Base-by-base conservation (phyloP, 2,888 invertebrate species). In the Ormyrus labotus region DNA sequence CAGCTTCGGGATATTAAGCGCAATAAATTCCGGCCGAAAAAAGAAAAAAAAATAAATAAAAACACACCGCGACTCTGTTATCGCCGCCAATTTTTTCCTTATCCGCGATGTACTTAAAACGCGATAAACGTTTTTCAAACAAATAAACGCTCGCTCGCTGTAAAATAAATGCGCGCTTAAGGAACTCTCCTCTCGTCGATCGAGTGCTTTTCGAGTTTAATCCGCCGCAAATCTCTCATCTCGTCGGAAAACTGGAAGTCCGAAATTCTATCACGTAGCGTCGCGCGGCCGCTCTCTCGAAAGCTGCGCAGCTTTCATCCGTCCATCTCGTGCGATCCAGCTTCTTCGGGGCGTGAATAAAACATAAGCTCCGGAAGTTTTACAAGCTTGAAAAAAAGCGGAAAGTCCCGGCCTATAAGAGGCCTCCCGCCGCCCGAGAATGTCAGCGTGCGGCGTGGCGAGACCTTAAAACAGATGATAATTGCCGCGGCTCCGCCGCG, bases 381-480 rank as follows among this genome's bases (percentile, higher is more conserved):
- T 19, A 58, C 65, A 34, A 53, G 34, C 55, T 4, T n/a, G 47
- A 57, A 69, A 63, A 63, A 58, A 61, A 55, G 34, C 47, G 61
- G 48, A 34, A 34, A 34, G 34, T 5, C 61, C 64, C 51, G 9
- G 51, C 6, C 13, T 19, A 51, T 58, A 77, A 81, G 68, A 77
- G 65, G 64, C 34, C 34, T 34, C 34, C 34, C 34, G 34, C 34
- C 51, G 34, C 68, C 68, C 67, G 73, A 69, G 74, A 81, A 81
- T 81, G 74, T 61, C 81, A 61, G 53, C 69, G 67, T 10, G 47
- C 10, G 58, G 34, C 34, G 34, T 34, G 34, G 34, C 34, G 34
- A 34, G 34, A 67, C 70, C 71, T 68, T 75, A 81, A 78, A 75
- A 75, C 71, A 78, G 71, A 81, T 72, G 81, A 81, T 79, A 79